Conservation (phyloP, 2,113 vertebrate species). For the Herpetotheres cachinnans region DNA sequence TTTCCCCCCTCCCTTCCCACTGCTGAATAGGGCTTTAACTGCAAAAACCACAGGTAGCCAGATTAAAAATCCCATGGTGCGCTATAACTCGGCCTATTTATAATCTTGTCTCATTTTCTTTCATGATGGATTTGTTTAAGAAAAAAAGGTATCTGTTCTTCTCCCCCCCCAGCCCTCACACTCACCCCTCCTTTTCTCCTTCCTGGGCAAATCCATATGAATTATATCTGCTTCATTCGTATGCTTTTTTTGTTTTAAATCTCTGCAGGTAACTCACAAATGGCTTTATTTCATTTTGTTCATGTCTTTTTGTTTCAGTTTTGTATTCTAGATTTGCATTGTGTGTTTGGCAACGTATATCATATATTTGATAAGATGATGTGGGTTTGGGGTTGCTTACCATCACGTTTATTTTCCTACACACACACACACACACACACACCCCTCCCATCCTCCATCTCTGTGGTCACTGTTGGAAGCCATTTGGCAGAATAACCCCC, state of each 20-base stretch:
- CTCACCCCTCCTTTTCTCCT: slow-evolving; percentile 63
- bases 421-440: slow-evolving; percentile 49
- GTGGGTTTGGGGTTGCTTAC: slow-evolving; percentile 57
- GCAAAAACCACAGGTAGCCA: slow-evolving; percentile 83
- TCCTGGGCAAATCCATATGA: slow-evolving; percentile 74
- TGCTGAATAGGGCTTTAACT: slow-evolving; percentile 78
- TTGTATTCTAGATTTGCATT: slow-evolving; percentile 61
- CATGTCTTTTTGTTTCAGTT: slow-evolving; percentile 56
- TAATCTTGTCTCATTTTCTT: slow-evolving; percentile 82
- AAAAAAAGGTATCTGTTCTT: slow-evolving; percentile 72
- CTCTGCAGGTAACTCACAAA: slow-evolving; percentile 71
- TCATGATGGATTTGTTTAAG: slow-evolving; percentile 78
- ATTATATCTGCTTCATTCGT: slow-evolving; percentile 64
- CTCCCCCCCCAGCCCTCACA: slow-evolving; percentile 14
- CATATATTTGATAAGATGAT: slow-evolving; percentile 61
- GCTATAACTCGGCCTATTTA: slow-evolving; percentile 80
- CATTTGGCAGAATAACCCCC: slow-evolving; percentile 88
- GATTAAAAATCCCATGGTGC: slow-evolving; percentile 80
- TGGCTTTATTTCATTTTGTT: slow-evolving; percentile 58
- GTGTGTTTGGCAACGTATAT: slow-evolving; percentile 59
- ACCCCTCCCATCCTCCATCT: slow-evolving; percentile 78
- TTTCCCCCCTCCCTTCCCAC: slow-evolving; percentile 43
- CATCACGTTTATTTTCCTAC: slow-evolving; percentile 64
- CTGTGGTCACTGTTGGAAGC: slow-evolving; percentile 88
- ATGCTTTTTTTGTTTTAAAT: slow-evolving; percentile 68